A percentile compares a stretch with the other conserved stretches of the same genome.
Evolutionary conservation across 2,888 invertebrate species (phyloP).

Genomic region (Meiosimyza decipiens): DNA sequence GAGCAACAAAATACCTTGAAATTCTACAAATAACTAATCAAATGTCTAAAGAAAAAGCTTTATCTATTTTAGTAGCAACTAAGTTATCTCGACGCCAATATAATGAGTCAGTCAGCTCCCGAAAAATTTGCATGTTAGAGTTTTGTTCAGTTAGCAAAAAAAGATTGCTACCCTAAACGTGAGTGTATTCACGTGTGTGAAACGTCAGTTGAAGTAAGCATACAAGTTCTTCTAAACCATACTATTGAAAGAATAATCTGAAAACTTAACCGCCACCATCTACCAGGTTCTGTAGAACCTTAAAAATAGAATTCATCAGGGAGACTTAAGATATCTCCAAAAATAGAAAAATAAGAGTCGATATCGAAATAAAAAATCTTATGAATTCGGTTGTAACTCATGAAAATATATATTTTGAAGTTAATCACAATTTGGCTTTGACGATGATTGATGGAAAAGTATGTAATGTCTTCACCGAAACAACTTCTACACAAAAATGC

Average conservation of each 20-base stretch:
- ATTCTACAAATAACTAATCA: constrained; percentile 6
- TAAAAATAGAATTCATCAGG: no score
- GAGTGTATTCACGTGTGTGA: constrained; percentile 44
- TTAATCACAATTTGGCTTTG: no score
- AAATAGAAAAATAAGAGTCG: no score
- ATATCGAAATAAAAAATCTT: no score
- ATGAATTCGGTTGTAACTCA: no score
- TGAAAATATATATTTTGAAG: no score
- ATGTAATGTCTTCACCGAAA: no score
- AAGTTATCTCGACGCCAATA: constrained; percentile 50
- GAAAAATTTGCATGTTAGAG: constrained; percentile 50
- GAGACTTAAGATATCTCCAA: no score
- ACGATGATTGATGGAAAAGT: no score
- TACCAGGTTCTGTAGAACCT: no score
- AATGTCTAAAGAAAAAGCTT: constrained; percentile 47
- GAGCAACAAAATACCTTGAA: constrained; percentile 22
- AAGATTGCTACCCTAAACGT: constrained; percentile 45
- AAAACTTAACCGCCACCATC: neutral
- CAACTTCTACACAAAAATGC: no score
- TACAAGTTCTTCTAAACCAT: constrained; percentile 48
- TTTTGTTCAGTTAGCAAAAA: constrained; percentile 48
- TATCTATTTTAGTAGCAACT: constrained; percentile 48
- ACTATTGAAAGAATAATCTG: constrained; percentile 42
- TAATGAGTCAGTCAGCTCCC: constrained; percentile 49
- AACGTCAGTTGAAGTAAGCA: constrained; percentile 43